These are phyloP conservation scores for Hyla sarda DNA, from an alignment of 2,113 vertebrate species.

Conservation along the genomic window DNA sequence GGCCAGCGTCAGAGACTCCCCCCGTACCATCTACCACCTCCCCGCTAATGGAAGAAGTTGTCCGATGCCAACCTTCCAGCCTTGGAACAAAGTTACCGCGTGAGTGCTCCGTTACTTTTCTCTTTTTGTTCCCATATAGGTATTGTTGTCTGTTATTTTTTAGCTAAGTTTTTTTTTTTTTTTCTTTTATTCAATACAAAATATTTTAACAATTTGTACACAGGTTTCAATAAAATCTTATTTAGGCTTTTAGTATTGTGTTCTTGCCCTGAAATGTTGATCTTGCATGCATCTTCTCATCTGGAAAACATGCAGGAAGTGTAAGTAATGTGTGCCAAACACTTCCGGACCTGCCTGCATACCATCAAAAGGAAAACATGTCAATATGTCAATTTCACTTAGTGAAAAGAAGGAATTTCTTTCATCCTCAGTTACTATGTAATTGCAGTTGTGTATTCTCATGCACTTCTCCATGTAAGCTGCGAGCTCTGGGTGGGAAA, in stretches of 20 bases:
- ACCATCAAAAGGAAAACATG: constrained; percentile 17
- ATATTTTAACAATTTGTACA: background rate
- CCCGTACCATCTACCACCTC: too few relatives aligned
- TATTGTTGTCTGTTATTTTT: too few relatives aligned
- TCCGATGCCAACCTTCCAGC: too few relatives aligned
- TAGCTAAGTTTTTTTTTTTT: too few relatives aligned
- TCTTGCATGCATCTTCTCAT: background rate
- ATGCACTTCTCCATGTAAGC: background rate
- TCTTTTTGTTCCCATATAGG: too few relatives aligned
- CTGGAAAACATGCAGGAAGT: constrained; percentile 15
- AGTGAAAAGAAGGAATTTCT: constrained; percentile 14
- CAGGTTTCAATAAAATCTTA: background rate
- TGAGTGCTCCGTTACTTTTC: too few relatives aligned
- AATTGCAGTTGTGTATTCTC: background rate
- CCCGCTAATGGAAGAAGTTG: too few relatives aligned
- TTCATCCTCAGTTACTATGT: background rate
- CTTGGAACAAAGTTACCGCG: too few relatives aligned
- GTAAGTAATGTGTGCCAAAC: background rate
- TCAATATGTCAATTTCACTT: constrained; percentile 11
- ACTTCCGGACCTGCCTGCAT: constrained; percentile 23
- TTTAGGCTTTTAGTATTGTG: background rate
- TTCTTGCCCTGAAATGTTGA: background rate
- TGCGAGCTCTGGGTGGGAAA: background rate
- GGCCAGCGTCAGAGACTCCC: too few relatives aligned
- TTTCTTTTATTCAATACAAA: background rate